A percentile compares a stretch with the other conserved stretches of the same genome.
phyloP scores from a whole-genome alignment of 2,797 vertebrate genomes.

The Holocentrus rufus region DNA sequence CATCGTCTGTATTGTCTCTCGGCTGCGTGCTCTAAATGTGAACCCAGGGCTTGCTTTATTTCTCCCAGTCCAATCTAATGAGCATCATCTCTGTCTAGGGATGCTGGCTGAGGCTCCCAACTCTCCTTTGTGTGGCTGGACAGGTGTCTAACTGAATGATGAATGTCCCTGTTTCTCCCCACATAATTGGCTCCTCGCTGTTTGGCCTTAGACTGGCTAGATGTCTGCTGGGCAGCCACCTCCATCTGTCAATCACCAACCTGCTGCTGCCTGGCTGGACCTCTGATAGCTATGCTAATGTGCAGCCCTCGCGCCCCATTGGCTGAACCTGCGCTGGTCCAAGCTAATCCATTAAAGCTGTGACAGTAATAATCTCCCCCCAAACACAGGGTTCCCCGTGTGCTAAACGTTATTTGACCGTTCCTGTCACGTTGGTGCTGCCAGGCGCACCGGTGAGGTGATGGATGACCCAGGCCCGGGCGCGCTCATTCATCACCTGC shows the following conservation, averaged over 20 bases:
- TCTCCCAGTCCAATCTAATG: conserved; percentile 74
- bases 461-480: conserved; percentile 76
- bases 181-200: conserved; percentile 80
- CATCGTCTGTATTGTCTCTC: conserved; percentile 35
- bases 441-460: conserved; percentile 68
- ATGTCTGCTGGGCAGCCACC: conserved; percentile 76
- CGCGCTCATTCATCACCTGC: conserved; percentile 75
- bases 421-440: conserved; percentile 78
- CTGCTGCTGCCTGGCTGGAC: conserved; percentile 74
- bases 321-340: conserved; percentile 69
- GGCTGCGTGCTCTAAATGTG: conserved; percentile 57
- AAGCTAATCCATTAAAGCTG: conserved; percentile 81
- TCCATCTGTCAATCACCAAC: conserved; percentile 81
- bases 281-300: conserved; percentile 84
- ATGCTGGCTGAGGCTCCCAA: conserved; percentile 51
- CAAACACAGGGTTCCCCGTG: conserved; percentile 77
- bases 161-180: conserved; percentile 79
- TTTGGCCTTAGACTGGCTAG: conserved; percentile 71
- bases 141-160: conserved; percentile 84
- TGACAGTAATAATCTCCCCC: conserved; percentile 83
- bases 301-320: conserved; percentile 60
- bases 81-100: conserved; percentile 71
- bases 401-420: conserved; percentile 84
- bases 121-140: conserved; percentile 76
- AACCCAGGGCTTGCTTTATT: conserved; percentile 59